phyloP scores from a whole-genome alignment of 2,113 vertebrate species.

The Nothobranchius furzeri region DNA sequence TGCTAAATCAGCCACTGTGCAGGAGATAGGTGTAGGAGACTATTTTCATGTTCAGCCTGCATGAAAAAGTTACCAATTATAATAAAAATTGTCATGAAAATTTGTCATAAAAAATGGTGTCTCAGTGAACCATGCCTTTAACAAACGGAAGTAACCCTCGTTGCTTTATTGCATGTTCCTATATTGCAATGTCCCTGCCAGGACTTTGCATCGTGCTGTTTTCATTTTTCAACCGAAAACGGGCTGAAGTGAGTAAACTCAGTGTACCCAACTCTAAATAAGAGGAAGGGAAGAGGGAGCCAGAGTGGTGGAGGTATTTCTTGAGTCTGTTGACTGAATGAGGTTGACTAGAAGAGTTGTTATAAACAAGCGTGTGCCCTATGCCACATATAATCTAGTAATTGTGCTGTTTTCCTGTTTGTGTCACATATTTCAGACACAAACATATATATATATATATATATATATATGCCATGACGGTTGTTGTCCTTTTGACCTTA shows the following conservation, averaged over 20 bases:
- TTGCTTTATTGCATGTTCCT: too few relatives aligned
- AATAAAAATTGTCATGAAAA: too few relatives aligned
- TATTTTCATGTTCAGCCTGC: too few relatives aligned
- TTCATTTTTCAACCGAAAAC: constrained; percentile 52
- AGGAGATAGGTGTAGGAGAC: too few relatives aligned
- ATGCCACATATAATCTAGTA: background rate
- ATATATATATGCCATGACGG: background rate
- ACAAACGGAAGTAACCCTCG: too few relatives aligned
- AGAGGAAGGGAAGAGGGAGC: background rate
- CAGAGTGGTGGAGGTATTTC: constrained; percentile 31
- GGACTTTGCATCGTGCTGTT: constrained; percentile 19
- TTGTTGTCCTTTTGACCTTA: background rate
- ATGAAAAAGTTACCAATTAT: too few relatives aligned
- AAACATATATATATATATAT: background rate
- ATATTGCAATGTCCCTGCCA: too few relatives aligned
- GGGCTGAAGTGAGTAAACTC: constrained; percentile 26
- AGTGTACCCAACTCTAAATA: constrained; percentile 39
- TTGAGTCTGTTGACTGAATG: constrained; percentile 19
- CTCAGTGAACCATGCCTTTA: too few relatives aligned
- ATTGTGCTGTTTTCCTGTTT: background rate
- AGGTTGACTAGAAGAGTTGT: constrained; percentile 17
- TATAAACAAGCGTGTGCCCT: constrained; percentile 16
- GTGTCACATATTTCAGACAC: background rate
- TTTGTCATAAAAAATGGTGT: too few relatives aligned
- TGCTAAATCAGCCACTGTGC: too few relatives aligned